phyloP scores from a whole-genome alignment of 2,888 invertebrate species.

The Nomada lathburiana region DNA sequence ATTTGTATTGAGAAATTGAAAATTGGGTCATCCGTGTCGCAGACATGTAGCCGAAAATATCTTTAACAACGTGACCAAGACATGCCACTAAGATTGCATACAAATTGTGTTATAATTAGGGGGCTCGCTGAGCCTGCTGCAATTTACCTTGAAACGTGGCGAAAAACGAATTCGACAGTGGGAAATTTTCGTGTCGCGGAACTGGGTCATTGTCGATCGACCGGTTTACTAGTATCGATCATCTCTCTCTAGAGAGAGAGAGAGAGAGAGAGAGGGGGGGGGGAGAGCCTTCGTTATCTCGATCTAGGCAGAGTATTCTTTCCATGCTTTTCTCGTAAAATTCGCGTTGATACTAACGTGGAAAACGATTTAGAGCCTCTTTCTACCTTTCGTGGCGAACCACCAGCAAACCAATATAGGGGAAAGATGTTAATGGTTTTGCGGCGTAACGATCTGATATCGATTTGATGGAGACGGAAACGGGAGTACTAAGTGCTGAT shows the following conservation, averaged over 20 bases:
- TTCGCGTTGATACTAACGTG: not conserved
- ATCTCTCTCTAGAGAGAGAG: not conserved
- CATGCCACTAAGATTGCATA: not conserved
- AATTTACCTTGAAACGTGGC: not conserved
- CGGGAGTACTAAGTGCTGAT: not conserved
- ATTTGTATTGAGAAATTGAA: not conserved
- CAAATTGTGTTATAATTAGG: conserved; percentile 44
- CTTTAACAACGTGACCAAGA: not conserved
- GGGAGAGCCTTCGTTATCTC: conserved; percentile 57
- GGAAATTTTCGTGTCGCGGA: conserved; percentile 34
- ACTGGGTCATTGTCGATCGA: conserved; percentile 63
- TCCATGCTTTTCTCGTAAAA: conserved; percentile 23
- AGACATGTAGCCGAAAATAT: not conserved
- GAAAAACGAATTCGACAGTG: conserved; percentile 33
- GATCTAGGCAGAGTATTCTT: conserved; percentile 43
- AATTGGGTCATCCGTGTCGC: conserved; percentile 8
- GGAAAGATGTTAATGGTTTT: conserved; percentile 26
- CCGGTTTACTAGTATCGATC: conserved; percentile 55
- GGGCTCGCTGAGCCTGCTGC: not conserved
- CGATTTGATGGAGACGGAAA: conserved; percentile 12
- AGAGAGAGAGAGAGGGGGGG: too few species aligned
- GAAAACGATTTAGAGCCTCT: not conserved
- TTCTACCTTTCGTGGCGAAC: not conserved
- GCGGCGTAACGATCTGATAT: conserved; percentile 11
- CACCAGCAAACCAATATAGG: not conserved